These are phyloP conservation scores for Prochilodus magdalenae DNA, from an alignment of 2,113 vertebrate genomes.

Conservation along the genomic window DNA sequence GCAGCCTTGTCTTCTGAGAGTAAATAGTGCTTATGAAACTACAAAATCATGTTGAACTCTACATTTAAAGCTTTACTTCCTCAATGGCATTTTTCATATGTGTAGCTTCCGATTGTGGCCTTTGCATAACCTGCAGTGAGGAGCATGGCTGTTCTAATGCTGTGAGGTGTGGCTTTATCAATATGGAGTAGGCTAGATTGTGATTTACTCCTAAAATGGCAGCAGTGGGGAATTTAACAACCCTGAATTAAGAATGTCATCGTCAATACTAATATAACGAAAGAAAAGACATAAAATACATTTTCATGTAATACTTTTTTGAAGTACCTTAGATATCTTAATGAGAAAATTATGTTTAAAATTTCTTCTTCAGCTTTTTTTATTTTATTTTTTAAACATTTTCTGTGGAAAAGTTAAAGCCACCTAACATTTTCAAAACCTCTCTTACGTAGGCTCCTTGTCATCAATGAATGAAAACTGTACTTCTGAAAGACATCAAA, in stretches of 20 bases:
- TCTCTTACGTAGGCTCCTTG: conserved; percentile 47
- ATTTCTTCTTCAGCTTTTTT: conserved; percentile 17
- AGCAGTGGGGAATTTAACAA: conserved; percentile 21
- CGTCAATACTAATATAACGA: conserved; percentile 28
- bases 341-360: conserved; percentile 22
- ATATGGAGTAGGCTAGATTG: background rate
- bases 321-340: conserved; percentile 30
- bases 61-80: conserved; percentile 48
- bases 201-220: conserved; percentile 32
- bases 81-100: conserved; percentile 40
- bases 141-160: conserved; percentile 20
- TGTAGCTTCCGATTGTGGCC: background rate
- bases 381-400: conserved; percentile 7
- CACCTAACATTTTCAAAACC: conserved; percentile 27
- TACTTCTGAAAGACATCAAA: conserved; percentile 62
- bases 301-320: conserved; percentile 10
- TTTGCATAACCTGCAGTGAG: conserved; percentile 8
- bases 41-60: conserved; percentile 40
- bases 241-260: conserved; percentile 44
- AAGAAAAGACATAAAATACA: conserved; percentile 16
- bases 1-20: conserved; percentile 43
- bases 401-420: conserved; percentile 14
- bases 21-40: conserved; percentile 42
- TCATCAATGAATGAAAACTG: conserved; percentile 63
- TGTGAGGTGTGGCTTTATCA: background rate